These are phyloP conservation scores for Dendrolimus pini DNA, from an alignment of 2,888 invertebrate species.

Conservation along the genomic window DNA sequence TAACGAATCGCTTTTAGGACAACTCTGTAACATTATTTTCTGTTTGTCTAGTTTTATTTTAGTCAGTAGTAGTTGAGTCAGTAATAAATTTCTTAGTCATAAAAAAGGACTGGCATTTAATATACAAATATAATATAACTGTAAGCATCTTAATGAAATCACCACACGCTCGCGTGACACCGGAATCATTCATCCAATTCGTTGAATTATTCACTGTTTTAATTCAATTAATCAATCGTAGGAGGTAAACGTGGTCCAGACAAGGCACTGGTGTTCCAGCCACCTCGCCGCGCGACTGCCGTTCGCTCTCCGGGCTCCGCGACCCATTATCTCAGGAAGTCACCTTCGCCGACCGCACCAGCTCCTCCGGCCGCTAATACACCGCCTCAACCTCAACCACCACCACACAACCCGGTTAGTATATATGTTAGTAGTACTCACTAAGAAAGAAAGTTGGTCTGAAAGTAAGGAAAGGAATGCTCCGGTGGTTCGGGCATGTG, in stretches of 20 bases:
- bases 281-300: conserved; percentile 85
- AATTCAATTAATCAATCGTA: conserved; percentile 12
- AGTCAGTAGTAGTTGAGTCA: too few species aligned
- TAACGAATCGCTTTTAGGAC: too few species aligned
- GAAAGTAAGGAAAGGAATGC: too few species aligned
- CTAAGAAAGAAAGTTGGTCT: too few species aligned
- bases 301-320: conserved; percentile 91
- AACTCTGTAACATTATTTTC: too few species aligned
- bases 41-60: too few species aligned
- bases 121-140: too few species aligned
- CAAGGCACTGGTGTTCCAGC: conserved; percentile 80
- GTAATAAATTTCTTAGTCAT: too few species aligned
- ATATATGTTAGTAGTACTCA: not conserved
- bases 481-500: too few species aligned
- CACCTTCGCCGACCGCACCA: conserved; percentile 89
- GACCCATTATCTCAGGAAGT: conserved; percentile 92
- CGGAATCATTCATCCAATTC: not conserved
- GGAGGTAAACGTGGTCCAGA: conserved; percentile 77
- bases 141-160: not conserved
- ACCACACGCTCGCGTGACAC: not conserved
- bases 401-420: conserved; percentile 36
- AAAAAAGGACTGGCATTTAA: too few species aligned
- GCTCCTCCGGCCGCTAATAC: conserved; percentile 55
- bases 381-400: conserved; percentile 35
- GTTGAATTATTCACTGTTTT: not conserved